phyloP scores from a whole-genome alignment of 2,113 vertebrate genomes.

The Chloropsis hardwickii region DNA sequence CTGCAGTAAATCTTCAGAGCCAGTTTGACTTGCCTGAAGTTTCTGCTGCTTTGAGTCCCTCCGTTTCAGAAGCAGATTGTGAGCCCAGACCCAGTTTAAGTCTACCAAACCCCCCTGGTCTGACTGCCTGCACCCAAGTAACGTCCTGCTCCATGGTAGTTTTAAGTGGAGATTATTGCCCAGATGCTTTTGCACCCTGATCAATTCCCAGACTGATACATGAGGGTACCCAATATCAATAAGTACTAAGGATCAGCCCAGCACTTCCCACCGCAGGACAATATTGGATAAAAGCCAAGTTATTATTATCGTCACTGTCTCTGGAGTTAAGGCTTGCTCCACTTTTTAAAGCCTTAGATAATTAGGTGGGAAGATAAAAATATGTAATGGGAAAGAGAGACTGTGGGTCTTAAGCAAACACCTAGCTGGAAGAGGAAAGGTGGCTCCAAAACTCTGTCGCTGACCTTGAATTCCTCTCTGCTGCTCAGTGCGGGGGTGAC shows the following conservation, averaged over 20 bases:
- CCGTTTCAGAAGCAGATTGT: neutral
- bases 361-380: slow-evolving; percentile 18
- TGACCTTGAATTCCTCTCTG: neutral
- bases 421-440: neutral
- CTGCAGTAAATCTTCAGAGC: neutral
- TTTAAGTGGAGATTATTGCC: neutral
- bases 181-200: neutral
- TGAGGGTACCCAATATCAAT: neutral
- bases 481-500: neutral
- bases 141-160: accelerated
- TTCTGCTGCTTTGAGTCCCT: neutral
- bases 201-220: neutral
- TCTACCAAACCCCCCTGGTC: neutral
- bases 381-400: neutral
- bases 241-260: neutral
- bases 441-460: neutral
- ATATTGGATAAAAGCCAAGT: neutral
- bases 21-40: neutral
- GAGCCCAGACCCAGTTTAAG: neutral
- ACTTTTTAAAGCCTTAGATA: neutral
- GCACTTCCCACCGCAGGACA: accelerated
- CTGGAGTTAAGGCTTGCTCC: slow-evolving; percentile 14
- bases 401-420: neutral
- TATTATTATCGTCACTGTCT: neutral
- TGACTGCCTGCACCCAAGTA: neutral